These are phyloP conservation scores for Coregonus suidteri DNA, from an alignment of 2,797 vertebrate genomes.

Conservation along the genomic window DNA sequence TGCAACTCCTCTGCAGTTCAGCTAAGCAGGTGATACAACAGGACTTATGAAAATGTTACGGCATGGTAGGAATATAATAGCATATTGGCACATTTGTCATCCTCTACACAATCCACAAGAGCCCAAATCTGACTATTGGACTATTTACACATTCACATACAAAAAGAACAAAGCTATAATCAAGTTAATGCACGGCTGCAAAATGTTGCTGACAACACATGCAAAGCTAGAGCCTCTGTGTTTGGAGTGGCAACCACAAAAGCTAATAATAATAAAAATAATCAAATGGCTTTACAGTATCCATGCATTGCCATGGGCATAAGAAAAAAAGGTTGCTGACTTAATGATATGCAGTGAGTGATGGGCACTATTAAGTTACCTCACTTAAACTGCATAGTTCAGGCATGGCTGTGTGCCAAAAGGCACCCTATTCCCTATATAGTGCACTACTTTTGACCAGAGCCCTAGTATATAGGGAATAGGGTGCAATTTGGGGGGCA, in stretches of 20 bases:
- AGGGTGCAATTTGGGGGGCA: not conserved
- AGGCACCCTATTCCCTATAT: not conserved
- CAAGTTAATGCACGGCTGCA: not conserved
- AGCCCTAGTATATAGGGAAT: no score
- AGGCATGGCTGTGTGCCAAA: not conserved
- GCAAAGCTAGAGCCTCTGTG: slow-evolving; percentile 51
- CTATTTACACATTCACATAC: not conserved
- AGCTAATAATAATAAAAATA: not conserved
- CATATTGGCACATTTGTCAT: not conserved
- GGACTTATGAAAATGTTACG: not conserved
- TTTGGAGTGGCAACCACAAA: not conserved
- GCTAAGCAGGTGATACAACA: not conserved
- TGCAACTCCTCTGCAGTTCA: not conserved
- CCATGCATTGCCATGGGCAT: slow-evolving; percentile 46
- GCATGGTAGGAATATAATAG: not conserved
- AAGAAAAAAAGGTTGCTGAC: slow-evolving; percentile 3
- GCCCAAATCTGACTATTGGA: not conserved
- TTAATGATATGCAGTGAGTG: not conserved
- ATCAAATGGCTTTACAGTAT: not conserved
- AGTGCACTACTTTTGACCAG: no score
- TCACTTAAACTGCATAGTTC: not conserved
- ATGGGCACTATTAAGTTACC: not conserved
- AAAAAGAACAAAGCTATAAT: not conserved
- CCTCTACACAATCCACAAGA: not conserved
- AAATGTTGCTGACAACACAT: slow-evolving; percentile 41